phyloP scores from a whole-genome alignment of 2,797 vertebrate genomes.

The Podarcis lilfordi region DNA sequence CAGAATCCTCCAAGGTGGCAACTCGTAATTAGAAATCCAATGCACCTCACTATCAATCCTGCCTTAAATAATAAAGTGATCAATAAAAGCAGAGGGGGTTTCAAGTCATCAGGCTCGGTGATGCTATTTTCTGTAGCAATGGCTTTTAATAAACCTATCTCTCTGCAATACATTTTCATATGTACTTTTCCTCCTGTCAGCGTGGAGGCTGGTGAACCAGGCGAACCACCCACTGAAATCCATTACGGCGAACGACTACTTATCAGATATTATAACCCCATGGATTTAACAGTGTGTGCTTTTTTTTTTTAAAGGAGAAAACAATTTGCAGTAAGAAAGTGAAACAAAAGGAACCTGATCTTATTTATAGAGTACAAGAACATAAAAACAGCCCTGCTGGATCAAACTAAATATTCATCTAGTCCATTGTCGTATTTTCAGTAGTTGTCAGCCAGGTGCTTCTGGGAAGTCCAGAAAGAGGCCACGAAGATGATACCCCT shows the following conservation, averaged over 20 bases:
- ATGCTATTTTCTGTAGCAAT: slow-evolving; percentile 69
- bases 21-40: slow-evolving; percentile 81
- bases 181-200: slow-evolving; percentile 56
- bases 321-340: slow-evolving; percentile 37
- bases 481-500: not conserved
- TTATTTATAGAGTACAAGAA: not conserved
- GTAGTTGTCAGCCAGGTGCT: not conserved
- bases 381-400: not conserved
- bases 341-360: slow-evolving; percentile 33
- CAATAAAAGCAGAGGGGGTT: slow-evolving; percentile 75
- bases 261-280: slow-evolving; percentile 55
- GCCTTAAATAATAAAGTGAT: slow-evolving; percentile 79
- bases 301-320: slow-evolving; percentile 11
- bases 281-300: slow-evolving; percentile 35
- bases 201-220: slow-evolving; percentile 48
- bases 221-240: slow-evolving; percentile 53
- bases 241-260: slow-evolving; percentile 30
- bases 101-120: slow-evolving; percentile 75
- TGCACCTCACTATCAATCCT: slow-evolving; percentile 77
- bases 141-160: slow-evolving; percentile 78
- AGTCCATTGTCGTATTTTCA: not conserved
- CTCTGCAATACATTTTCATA: slow-evolving; percentile 63
- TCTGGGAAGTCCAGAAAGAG: not conserved
- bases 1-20: slow-evolving; percentile 76
- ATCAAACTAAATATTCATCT: not conserved